Evolutionary conservation across 2,888 invertebrate species (phyloP).

Genomic region (Drosophila longiperda): DNA sequence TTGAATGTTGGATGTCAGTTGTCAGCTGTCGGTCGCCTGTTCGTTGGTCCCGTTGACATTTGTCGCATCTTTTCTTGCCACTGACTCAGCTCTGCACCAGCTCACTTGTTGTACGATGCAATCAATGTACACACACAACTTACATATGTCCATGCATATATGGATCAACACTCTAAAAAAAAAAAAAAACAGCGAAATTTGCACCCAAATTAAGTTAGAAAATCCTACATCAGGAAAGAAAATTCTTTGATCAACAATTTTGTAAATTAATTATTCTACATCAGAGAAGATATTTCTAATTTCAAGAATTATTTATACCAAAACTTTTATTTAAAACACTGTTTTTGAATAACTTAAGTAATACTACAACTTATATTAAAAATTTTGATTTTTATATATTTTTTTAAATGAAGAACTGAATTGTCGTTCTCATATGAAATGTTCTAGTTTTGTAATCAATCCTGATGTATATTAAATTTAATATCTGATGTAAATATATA

Average conservation of each 20-base stretch:
- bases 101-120: slow-evolving; percentile 38
- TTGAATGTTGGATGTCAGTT: slow-evolving; percentile 32
- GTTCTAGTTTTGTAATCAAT: no score
- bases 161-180: background rate
- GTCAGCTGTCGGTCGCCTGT: slow-evolving; percentile 35
- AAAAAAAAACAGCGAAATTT: background rate
- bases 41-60: slow-evolving; percentile 65
- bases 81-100: slow-evolving; percentile 22
- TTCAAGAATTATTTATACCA: background rate
- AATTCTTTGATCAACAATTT: background rate
- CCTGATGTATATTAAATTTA: no score
- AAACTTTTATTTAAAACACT: background rate
- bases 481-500: background rate
- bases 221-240: background rate
- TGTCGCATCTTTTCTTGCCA: slow-evolving; percentile 65
- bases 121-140: slow-evolving; percentile 54
- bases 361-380: background rate
- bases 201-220: background rate
- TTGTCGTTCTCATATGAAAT: no score
- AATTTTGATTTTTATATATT: background rate
- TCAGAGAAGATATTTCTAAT: background rate
- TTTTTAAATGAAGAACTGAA: background rate
- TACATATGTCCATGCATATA: slow-evolving; percentile 3
- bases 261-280: background rate
- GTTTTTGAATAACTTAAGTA: background rate